These are phyloP conservation scores for Indri indri DNA, from an alignment of 2,113 vertebrate species.

Conservation along the genomic window DNA sequence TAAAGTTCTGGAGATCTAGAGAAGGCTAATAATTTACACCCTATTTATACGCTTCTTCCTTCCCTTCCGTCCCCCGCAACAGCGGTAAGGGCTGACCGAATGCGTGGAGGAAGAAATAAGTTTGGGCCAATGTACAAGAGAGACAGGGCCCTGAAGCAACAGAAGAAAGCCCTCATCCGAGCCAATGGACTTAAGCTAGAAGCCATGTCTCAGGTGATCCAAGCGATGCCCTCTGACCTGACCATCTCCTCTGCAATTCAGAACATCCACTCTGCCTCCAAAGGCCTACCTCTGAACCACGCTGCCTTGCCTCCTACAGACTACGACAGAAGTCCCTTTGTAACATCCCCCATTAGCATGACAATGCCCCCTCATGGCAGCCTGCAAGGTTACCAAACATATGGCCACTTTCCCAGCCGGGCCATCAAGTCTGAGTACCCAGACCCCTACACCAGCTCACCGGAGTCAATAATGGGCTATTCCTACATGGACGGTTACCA, in stretches of 20 bases:
- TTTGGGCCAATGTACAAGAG: slow-evolving; percentile 99
- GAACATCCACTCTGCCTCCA: slow-evolving; percentile 97
- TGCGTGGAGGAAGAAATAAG: slow-evolving; percentile 98
- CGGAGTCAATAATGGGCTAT: slow-evolving; percentile 97
- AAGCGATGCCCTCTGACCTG: slow-evolving; percentile 96
- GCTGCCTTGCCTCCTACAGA: slow-evolving; percentile 96
- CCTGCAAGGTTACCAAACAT: slow-evolving; percentile 96
- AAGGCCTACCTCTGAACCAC: slow-evolving; percentile 97
- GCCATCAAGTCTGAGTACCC: slow-evolving; percentile 99
- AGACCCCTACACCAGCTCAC: slow-evolving; percentile 97
- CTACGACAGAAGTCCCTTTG: slow-evolving; percentile 98
- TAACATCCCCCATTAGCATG: slow-evolving; percentile 98
- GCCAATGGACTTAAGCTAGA: slow-evolving; percentile 98
- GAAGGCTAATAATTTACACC: not conserved
- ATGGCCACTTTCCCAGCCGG: slow-evolving; percentile 95
- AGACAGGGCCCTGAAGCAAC: slow-evolving; percentile 97
- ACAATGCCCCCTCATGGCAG: slow-evolving; percentile 97
- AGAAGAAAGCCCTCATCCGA: slow-evolving; percentile 98
- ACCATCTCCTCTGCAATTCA: slow-evolving; percentile 98
- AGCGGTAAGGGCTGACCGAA: slow-evolving; percentile 98
- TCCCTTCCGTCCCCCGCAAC: not conserved
- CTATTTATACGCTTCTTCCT: not conserved
- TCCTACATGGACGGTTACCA: slow-evolving; percentile 95
- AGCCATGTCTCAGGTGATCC: slow-evolving; percentile 98
- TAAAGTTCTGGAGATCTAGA: not conserved